Base-by-base conservation (phyloP, 2,113 vertebrate genomes). In the Sylvia atricapilla region DNA sequence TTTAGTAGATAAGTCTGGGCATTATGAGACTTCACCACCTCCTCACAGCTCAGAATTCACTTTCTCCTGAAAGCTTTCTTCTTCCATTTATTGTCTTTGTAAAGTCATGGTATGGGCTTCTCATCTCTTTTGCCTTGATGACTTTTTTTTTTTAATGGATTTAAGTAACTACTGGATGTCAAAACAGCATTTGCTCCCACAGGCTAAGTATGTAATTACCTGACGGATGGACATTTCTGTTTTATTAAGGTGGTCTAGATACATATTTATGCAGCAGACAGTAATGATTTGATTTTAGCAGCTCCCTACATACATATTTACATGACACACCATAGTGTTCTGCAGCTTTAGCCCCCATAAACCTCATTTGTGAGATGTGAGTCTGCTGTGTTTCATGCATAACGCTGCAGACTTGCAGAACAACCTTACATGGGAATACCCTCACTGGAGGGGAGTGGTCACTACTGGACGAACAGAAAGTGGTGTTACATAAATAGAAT, bases 261-360 rank as follows among this genome's bases (percentile, higher is more conserved):
- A 94, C 69, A 83, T 68, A 80, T 93, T 96, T 94, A 89, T 95
- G 87, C 87, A 95, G 82, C 82, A 91, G 83, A 90, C 66, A 95
- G 76, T 91, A 95, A 96, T 80, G 80, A 90, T 94, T 98, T 97
- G 39, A 93, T 94, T 97, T 96, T 70, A 96, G 82, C 91, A 90
- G 87, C 93, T 97, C 91, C 93, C 74, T 92, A 93, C 75, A 44
- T 92, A 72, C 95, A 95, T 93, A 90, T 77, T 96, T 96, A 95
- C 96, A 96, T 94, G 95, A 85, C 78, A 97, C 88, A 73, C 68
- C 90, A 39, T 84, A 95, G 92, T 87, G 84, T 97, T 97, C 90
- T 96, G 85, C 82, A 89, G 87, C 13, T 46, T 97, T 89, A 95
- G 76, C 84, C 76, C 63, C 86, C 78, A 93, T 95, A 96, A 96